Evolutionary conservation across 2,888 invertebrate species (phyloP), one percentile per base, ranked within the genome.

Genomic region (Embidobia sp.): DNA sequence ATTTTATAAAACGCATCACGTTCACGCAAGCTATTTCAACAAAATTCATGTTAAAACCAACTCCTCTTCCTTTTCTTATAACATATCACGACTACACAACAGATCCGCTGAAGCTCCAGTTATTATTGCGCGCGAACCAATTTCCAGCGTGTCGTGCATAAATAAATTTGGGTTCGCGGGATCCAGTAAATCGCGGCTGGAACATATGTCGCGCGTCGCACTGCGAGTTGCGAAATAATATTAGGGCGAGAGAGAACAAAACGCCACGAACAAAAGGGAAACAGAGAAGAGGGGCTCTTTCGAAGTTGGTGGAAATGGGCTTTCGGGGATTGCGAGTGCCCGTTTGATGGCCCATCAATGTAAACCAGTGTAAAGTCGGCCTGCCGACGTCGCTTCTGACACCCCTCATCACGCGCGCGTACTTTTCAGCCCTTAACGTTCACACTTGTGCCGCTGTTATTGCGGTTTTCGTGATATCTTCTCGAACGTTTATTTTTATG

Each of bases 331-430:
- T 81, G 80, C 80, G 80, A 82, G 84, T 85, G 82, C 83, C 82
- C 80, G 79, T 84, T 84, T 84, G 83, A 84, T 84, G 82, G 84
- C 69, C 85, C 83, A 85, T 86, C 85, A 85, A 86, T 84, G 85
- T 84, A 85, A 85, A 85, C 84, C 84, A 84, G 84, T 84, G 84
- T 83, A 84, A 85, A 85, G 83, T 85, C 79, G 79, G 72, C 51
- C 55, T 46, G 63, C 61, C 66, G 59, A 35, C 59, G 29, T 59
- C 64, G 67, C 42, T 55, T 40, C 49, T 70, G 70, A 31, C 69
- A 57, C 63, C 59, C 69, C 57, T 66, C 59, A 40, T 61, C 69
- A 70, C 35, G 48, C 64, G 64, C 69, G 16, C 66, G 46, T 27
- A 64, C 76, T 70, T 76, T 70, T 70, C 69, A 76, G 51, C 64